phyloP scores from a whole-genome alignment of 2,113 vertebrate genomes.

The Pollimyrus isidori region DNA sequence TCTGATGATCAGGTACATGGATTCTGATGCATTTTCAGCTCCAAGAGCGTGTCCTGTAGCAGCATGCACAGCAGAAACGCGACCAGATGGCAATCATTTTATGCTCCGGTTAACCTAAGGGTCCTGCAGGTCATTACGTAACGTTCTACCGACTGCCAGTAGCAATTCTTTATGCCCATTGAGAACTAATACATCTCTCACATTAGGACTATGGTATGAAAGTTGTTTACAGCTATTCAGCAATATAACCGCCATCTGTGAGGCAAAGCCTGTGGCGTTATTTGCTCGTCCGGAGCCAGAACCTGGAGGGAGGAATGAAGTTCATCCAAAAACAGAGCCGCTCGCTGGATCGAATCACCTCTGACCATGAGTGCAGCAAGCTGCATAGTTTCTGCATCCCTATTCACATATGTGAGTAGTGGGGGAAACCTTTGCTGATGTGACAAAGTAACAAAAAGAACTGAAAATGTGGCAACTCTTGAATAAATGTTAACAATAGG shows the following conservation, averaged over 20 bases:
- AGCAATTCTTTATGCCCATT: not conserved
- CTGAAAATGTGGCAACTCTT: not conserved
- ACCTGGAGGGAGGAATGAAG: constrained; percentile 7
- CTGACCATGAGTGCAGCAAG: not conserved
- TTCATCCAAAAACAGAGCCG: constrained; percentile 1
- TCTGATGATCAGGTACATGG: not conserved
- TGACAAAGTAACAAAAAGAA: not conserved
- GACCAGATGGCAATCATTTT: constrained; percentile 14
- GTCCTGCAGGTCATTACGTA: constrained; percentile 8
- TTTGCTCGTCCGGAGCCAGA: not conserved
- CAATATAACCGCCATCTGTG: constrained; percentile 2
- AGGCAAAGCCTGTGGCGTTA: constrained; percentile 2
- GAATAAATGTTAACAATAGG: not conserved
- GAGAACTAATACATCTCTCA: not conserved
- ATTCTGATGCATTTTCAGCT: not conserved
- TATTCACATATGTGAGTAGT: not conserved
- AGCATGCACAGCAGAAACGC: not conserved
- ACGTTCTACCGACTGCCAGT: not conserved
- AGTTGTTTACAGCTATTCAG: constrained; percentile 8
- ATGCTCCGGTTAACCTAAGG: not conserved
- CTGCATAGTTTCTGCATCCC: not conserved
- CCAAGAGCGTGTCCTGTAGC: not conserved
- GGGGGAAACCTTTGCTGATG: not conserved
- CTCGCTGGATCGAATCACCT: not conserved
- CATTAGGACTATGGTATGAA: not conserved